Evolutionary conservation across 92 coral and sea anemone genomes (phyloP).

Genomic region (Paragorgia papillata): DNA sequence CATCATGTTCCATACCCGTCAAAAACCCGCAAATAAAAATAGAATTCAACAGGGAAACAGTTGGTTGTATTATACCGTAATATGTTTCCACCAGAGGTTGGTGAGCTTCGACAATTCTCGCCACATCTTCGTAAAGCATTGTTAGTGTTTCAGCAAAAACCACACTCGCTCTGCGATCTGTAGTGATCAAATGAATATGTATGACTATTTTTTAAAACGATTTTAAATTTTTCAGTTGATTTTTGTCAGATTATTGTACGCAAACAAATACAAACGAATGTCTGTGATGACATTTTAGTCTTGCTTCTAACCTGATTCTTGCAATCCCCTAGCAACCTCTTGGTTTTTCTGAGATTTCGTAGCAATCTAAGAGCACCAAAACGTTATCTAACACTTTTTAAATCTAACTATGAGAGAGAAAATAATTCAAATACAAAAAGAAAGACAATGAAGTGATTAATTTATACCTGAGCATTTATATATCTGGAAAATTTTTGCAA

Average conservation of each 20-base stretch:
- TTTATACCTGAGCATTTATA: conserved; percentile 76
- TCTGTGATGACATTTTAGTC: too few species aligned
- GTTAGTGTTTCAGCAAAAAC: conserved; percentile 94
- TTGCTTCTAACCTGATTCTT: conserved; percentile 88
- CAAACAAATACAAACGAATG: too few species aligned
- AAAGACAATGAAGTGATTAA: too few species aligned
- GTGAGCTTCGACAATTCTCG: conserved; percentile 94
- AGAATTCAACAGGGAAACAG: too few species aligned
- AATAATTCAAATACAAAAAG: too few species aligned
- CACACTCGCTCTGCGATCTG: conserved; percentile 91
- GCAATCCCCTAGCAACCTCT: conserved; percentile 72
- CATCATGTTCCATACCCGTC: too few species aligned
- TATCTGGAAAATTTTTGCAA: conserved; percentile 82
- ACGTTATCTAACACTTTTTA: background rate
- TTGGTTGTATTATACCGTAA: too few species aligned
- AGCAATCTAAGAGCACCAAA: conserved; percentile 68
- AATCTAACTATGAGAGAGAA: background rate
- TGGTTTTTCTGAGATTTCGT: conserved; percentile 82
- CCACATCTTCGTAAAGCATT: conserved; percentile 88
- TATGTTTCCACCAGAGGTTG: conserved; percentile 97
- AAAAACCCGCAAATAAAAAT: too few species aligned
- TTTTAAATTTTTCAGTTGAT: too few species aligned
- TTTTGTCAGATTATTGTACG: background rate
- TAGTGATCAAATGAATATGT: background rate
- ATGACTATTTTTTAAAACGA: background rate